A percentile compares a stretch with the other conserved stretches of the same genome.
phyloP scores from a whole-genome alignment of 2,113 vertebrate genomes.

The Loxodonta africana region DNA sequence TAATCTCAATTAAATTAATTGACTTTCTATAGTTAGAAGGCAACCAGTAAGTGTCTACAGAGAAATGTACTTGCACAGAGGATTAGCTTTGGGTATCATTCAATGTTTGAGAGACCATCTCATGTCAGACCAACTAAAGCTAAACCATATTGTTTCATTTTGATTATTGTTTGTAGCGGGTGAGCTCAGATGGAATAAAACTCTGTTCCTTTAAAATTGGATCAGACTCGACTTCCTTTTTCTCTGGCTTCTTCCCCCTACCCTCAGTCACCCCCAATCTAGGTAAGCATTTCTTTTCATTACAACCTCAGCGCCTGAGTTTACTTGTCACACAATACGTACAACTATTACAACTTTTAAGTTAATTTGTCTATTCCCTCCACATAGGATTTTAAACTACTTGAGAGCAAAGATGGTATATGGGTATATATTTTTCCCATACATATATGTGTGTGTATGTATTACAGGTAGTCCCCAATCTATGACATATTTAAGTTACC shows the following conservation, averaged over 20 bases:
- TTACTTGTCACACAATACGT: neutral
- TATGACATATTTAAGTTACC: neutral
- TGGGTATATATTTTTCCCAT: neutral
- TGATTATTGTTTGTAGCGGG: neutral
- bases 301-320: neutral
- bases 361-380: neutral
- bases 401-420: neutral
- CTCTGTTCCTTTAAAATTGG: neutral
- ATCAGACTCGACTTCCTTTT: neutral
- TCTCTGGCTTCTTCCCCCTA: neutral
- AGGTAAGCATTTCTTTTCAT: neutral
- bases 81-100: neutral
- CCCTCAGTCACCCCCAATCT: neutral
- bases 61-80: constrained; percentile 8
- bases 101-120: neutral
- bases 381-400: neutral
- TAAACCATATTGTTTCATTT: neutral
- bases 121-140: neutral
- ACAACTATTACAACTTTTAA: neutral
- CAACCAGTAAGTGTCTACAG: neutral
- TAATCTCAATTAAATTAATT: constrained; percentile 8
- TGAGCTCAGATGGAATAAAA: neutral
- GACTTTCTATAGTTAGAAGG: neutral
- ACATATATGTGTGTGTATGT: neutral
- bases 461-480: too few species aligned